Evolutionary conservation across 2,888 invertebrate species (phyloP).

Genomic region (Phengaris arion): DNA sequence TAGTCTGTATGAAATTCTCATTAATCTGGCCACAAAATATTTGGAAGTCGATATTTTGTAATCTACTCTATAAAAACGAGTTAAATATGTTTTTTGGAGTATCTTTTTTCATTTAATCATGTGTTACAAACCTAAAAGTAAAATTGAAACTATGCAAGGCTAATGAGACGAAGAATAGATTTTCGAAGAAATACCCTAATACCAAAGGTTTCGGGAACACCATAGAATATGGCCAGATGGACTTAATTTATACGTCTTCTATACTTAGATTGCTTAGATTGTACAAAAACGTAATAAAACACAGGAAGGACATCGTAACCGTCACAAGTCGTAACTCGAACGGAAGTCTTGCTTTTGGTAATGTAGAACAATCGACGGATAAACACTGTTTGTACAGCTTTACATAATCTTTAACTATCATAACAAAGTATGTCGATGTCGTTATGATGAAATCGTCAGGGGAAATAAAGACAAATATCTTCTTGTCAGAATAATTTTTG

Average conservation of each 20-base stretch:
- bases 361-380: conserved; percentile 24
- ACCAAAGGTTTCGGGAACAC: background rate
- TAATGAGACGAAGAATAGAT: too few species aligned
- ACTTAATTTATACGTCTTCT: background rate
- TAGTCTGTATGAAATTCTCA: too few species aligned
- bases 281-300: conserved; percentile 10
- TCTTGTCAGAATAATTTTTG: background rate
- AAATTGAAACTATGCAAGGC: too few species aligned
- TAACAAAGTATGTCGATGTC: background rate
- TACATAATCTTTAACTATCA: conserved; percentile 19
- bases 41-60: too few species aligned
- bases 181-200: too few species aligned
- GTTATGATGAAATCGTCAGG: background rate
- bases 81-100: too few species aligned
- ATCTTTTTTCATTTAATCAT: too few species aligned
- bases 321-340: conserved; percentile 19
- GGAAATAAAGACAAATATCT: background rate
- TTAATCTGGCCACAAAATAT: too few species aligned
- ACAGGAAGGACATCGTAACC: conserved; percentile 13
- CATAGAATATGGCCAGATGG: conserved; percentile 1
- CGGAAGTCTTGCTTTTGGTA: conserved; percentile 26
- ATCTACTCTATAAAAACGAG: too few species aligned
- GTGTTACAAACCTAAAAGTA: too few species aligned
- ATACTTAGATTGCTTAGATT: background rate
- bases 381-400: conserved; percentile 12